Percentiles rank a stretch among this genome's conserved stretches.
These are phyloP conservation scores for Nasonia oneida DNA, from an alignment of 2,888 invertebrate genomes.

Conservation along the genomic window DNA sequence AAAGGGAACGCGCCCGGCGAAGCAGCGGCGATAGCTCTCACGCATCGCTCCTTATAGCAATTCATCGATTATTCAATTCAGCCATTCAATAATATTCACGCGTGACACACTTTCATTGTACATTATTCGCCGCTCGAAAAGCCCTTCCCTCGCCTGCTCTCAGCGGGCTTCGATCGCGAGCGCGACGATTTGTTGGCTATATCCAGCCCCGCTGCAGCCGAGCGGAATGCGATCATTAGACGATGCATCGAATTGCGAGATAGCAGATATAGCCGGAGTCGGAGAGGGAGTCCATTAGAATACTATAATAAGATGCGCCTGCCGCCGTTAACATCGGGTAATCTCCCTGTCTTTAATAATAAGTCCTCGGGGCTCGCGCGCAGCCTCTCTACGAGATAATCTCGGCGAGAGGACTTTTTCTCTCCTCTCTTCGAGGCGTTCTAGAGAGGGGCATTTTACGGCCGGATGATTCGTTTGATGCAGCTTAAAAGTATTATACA, in stretches of 20 bases:
- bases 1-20: background rate
- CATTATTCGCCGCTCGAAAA: too few species aligned
- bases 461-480: constrained; percentile 49
- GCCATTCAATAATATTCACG: constrained; percentile 18
- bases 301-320: constrained; percentile 60
- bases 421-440: constrained; percentile 37
- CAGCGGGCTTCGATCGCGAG: background rate
- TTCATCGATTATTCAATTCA: constrained; percentile 16
- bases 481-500: constrained; percentile 4
- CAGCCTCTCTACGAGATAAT: constrained; percentile 56
- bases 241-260: constrained; percentile 54
- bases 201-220: too few species aligned
- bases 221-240: constrained; percentile 55
- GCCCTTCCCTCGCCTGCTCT: background rate
- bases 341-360: constrained; percentile 60
- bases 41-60: background rate
- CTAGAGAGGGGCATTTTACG: constrained; percentile 29
- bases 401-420: constrained; percentile 49
- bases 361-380: constrained; percentile 47
- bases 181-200: background rate
- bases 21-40: background rate
- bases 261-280: constrained; percentile 29
- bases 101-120: constrained; percentile 8
- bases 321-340: constrained; percentile 59
- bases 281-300: constrained; percentile 54